Evolutionary conservation across 30 jellyfish, hydroid and myxozoan species (phyloP), one percentile per base, ranked within the genome.

Genomic region (Cassiopea andromeda): DNA sequence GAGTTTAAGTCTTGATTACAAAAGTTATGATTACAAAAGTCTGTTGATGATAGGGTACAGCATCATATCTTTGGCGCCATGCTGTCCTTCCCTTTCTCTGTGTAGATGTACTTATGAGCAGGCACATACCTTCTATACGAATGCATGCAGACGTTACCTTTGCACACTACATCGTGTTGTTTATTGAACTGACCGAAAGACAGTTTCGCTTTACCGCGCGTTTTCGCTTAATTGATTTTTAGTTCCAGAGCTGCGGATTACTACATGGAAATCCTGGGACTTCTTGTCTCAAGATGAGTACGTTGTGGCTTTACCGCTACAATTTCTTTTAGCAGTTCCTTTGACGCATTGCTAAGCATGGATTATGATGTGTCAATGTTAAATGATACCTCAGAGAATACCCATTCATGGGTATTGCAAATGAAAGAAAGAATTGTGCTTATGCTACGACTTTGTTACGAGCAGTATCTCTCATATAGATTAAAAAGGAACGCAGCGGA

Each of bases 301-400:
- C 10, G 57, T 66, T 54, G 12, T 54, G 64, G 64, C 64, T 70
- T n/a, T 70, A 18, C 57, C 79, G n/a, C 27, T 8, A n/a, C 1
- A 54, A 70, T 7, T 70, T 43, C 54, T 1, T 12, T 18, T 43
- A 1, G 79, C 79, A 70, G 15, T 70, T 46, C 15, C 72, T 3
- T 2, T 2, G 86, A 74, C 86, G 86, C 86, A 75, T 17, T 12
- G 12, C 1, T 77, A 77, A 77, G 86, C 86, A 50, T 77, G 86
- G 59, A 77, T 77, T 48, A 14, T 38, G 48, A 77, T 77, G 50
- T 50, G 54, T 70, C 3, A 1, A 43, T 16, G 38, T 2, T 70
- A 70, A 70, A 16, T 70, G 79, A 70, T 70, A 70, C 79, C 79
- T 70, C 17, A 16, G n/a, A 16, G 54, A 70, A 43, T 6, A 70